Evolutionary conservation across 2,797 vertebrate species (phyloP), one percentile per base, ranked within the genome.

Genomic region (Tarsius wallacei): DNA sequence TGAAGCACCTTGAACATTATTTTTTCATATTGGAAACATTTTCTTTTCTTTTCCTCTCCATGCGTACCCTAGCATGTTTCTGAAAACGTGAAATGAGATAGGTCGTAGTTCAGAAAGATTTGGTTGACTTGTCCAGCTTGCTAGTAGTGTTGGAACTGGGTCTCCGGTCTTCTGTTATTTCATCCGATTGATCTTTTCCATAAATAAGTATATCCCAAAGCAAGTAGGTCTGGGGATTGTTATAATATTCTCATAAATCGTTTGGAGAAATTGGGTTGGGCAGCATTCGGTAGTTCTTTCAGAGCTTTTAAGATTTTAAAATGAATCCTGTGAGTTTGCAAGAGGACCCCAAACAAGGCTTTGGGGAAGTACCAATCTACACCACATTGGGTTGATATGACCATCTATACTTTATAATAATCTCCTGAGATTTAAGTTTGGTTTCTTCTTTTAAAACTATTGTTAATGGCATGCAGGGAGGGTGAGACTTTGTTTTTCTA

Each of bases 121-220:
- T 49, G 22, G 7, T 22, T 71, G 78, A 55, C 49, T 88, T 71
- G 53, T 64, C 59, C 49, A 53, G 16, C 22, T 33, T 86, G 42
- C 19, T 63, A 63, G 73, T 55, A 3, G 53, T 49, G 21, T 28
- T 91, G 94, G 36, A 95, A 66, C 76, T 31, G n/a, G 78, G 47
- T 57, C 90, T 82, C 7, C 51, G 51, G 73, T 36, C 87, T 96
- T 86, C 94, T 97, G 87, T 91, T 95, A 95, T 96, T 97, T 97
- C 90, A 96, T 85, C 84, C 31, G 21, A n/a, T 88, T 91, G 94
- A n/a, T 93, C 87, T 89, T 96, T 97, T 86, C 94, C 76, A 89
- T 96, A 96, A 95, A 91, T 96, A 96, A 83, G 14, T 76, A 2
- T 93, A 85, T 91, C 64, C 70, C 83, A 70, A 64, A 59, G 73